Evolutionary conservation across 2,888 invertebrate species (phyloP).

Genomic region (Scaptomyza polygonia): DNA sequence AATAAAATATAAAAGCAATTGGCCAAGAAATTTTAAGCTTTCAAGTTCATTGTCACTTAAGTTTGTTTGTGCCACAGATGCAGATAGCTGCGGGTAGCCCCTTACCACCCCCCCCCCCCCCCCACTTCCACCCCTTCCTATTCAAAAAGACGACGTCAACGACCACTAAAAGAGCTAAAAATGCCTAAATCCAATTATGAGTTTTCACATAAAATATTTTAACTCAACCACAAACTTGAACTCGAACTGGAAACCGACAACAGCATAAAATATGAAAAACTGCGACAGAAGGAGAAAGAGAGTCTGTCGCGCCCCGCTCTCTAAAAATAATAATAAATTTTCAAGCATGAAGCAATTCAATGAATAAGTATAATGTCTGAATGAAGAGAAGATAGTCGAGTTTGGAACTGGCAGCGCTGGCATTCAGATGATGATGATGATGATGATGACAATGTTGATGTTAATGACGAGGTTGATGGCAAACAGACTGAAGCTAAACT

Average conservation of each 20-base stretch:
- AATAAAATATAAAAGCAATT: too few species aligned
- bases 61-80: slow-evolving; percentile 62
- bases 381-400: slow-evolving; percentile 59
- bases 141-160: slow-evolving; percentile 52
- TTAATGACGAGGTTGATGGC: slow-evolving; percentile 36
- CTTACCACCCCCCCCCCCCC: too few species aligned
- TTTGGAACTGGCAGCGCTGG: slow-evolving; percentile 3
- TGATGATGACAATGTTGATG: slow-evolving; percentile 17
- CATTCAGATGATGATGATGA: slow-evolving; percentile 4
- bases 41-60: slow-evolving; percentile 78
- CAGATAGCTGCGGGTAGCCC: slow-evolving; percentile 42
- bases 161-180: slow-evolving; percentile 69
- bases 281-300: neutral
- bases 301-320: slow-evolving; percentile 19
- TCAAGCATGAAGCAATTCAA: slow-evolving; percentile 73
- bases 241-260: slow-evolving; percentile 32
- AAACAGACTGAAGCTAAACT: slow-evolving; percentile 34
- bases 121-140: too few species aligned
- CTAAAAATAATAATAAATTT: slow-evolving; percentile 78
- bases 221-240: slow-evolving; percentile 46
- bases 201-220: slow-evolving; percentile 77
- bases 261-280: too few species aligned
- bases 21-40: slow-evolving; percentile 43
- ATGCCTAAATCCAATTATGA: slow-evolving; percentile 81
- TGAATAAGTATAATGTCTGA: slow-evolving; percentile 72